Base-by-base conservation (phyloP, 1,140 invertebrate species). In the Anoplophora glabripennis region DNA sequence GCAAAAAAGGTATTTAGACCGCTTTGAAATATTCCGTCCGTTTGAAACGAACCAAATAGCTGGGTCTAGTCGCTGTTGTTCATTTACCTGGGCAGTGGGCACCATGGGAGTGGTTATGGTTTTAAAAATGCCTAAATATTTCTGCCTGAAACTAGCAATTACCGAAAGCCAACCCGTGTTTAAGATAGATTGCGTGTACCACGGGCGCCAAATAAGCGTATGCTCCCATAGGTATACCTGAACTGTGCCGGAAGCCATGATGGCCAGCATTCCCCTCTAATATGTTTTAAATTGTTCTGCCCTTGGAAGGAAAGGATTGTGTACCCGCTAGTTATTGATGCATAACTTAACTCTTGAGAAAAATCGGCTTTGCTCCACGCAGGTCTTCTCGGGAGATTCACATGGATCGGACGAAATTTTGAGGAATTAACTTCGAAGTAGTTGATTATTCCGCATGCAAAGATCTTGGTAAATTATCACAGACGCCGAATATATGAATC, bases 281-380 rank as follows among this genome's bases (percentile, higher is more conserved):
- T 65, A 55, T 65, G 42, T 65, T 65, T 65, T 61, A 65, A 65
- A 65, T 65, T 51, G 63, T 65, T 65, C 54, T 59, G 63, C 53
- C 63, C 63, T 65, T 65, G 63, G 49, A 52, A 56, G 37, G 54
- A 55, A 61, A 47, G 44, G 54, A 55, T 46, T 57, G 34, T 48
- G 18, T 45, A 57, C 46, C 54, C 45, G 40, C 40, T 33, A 47
- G 54, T 57, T 57, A 57, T 33, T 57, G 35, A 57, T 47, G 54
- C 54, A 49, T 57, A 57, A 57, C 44, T 49, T 28, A 28, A 28
- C 21, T 28, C 3, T 28, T 28, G 41, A 15, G 33, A 45, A 53
- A 54, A 44, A 44, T 54, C 36, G 54, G 36, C 47, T 48, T 57
- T 38, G 33, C 47, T 47, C 47, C 54, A 57, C 54, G 54, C 36